Percentiles rank a stretch among this genome's conserved stretches.
Conservation (phyloP, 2,113 vertebrate species). For the Phalacrocorax aristotelis region DNA sequence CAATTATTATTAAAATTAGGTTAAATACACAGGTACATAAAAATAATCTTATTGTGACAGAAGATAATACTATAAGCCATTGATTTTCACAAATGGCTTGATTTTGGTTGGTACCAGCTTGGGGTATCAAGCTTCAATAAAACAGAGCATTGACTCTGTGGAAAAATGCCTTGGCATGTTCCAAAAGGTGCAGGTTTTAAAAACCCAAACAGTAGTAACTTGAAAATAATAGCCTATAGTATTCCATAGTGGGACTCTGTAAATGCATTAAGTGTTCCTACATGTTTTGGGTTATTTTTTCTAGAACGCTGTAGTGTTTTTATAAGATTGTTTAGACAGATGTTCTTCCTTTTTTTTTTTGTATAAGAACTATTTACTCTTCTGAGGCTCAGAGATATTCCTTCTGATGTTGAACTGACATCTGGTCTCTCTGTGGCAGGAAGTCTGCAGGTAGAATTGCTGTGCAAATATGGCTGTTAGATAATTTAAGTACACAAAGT, state of each 20-base stretch:
- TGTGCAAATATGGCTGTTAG: slow-evolving; percentile 17
- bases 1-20: background rate
- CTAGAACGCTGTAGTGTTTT: background rate
- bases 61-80: background rate
- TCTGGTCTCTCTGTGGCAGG: slow-evolving; percentile 27
- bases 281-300: slow-evolving; percentile 14
- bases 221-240: background rate
- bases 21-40: background rate
- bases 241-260: background rate
- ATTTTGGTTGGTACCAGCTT: background rate
- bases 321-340: slow-evolving; percentile 32
- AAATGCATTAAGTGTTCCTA: background rate
- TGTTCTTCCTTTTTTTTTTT: slow-evolving; percentile 1
- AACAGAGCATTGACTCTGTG: background rate
- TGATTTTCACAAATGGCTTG: background rate
- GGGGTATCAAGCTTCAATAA: background rate
- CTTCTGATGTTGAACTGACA: slow-evolving; percentile 46
- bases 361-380: background rate
- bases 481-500: slow-evolving; percentile 1
- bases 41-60: background rate
- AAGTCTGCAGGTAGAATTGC: slow-evolving; percentile 48
- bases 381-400: slow-evolving; percentile 30
- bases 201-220: background rate
- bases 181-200: background rate
- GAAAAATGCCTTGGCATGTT: background rate